Evolutionary conservation across 1,140 invertebrate species (phyloP), one percentile per base, ranked within the genome.

Genomic region (Agrilus planipennis): DNA sequence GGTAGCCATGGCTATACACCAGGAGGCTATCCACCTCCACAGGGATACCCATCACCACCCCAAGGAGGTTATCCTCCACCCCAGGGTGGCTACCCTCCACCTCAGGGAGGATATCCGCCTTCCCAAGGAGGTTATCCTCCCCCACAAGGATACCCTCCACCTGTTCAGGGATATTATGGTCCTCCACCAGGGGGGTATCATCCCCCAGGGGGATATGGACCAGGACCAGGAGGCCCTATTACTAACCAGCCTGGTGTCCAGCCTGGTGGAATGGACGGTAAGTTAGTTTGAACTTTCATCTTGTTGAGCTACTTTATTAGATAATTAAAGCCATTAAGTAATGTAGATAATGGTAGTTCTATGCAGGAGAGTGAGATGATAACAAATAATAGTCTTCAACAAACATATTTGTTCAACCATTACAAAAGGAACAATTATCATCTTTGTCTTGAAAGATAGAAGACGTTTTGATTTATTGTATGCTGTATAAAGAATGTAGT

Each of bases 31-130:
- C 49, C 49, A 10, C 47, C 49, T 19, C 45, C 44, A 31, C 44
- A 27, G 15, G 42, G 37, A 16, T 53, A 50, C 39, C 51, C 51
- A 25, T 45, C 41, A 19, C 42, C 46, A 3, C 4, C 19, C 7
- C 38, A 46, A 27, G 14, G 34, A 6, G 36, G 36, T 17, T 42
- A 46, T 19, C 44, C 36, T 29, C 36, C 36, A n/a, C 36, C 6
- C 11, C 20, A 18, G 12, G 7, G 12, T 27, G 23, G 23, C 7
- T 9, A 9, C 7, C 23, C 32, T 4, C 34, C 18, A 38, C 28
- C 25, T 38, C 48, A 41, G 22, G 32, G 20, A 31, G 41, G 39
- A 3, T 47, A 49, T 34, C 30, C 34, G 21, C 40, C 31, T 11
- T 42, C 39, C 6, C 34, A 19, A 43, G 46, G 40, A n/a, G 39